Base-by-base conservation (phyloP, 2,888 invertebrate species). In the Drosophila anomalata region DNA sequence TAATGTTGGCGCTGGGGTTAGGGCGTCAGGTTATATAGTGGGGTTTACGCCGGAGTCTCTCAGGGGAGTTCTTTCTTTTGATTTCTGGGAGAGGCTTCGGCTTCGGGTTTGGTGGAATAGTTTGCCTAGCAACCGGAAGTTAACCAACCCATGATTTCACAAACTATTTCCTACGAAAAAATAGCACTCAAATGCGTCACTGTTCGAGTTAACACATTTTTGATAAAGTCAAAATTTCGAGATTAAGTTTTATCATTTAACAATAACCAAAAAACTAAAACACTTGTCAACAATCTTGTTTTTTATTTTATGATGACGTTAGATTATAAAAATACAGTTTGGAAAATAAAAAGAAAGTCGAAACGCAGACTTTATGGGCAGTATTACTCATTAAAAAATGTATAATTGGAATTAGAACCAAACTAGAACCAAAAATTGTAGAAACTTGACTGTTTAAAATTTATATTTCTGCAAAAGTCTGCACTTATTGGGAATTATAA, bases 41-140 rank as follows among this genome's bases (percentile, higher is more conserved):
- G 29, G 14, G 3, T 29, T 14, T 22, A 31, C 17, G 1, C 17
- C 17, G 17, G 22, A 8, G 55, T 6, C 20, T 33, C 20, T 20
- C 12, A 9, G 9, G 41, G 17, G 12, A 14, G 12, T 36, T 33
- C 33, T 22, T 12, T 20, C 17, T 31, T 22, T 12, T 36, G 44
- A 36, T 36, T 36, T 20, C 6, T 44, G 44, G 12, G 44, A 8
- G 20, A 22, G n/a, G 11, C 12, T 33, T 42, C 36, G 29, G 12
- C n/a, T 14, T 29, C 36, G 29, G 12, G 6, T 14, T 29, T 9
- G 29, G 20, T 31, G 31, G 9, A 14, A 14, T 39, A 44, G 44
- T 44, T 20, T 22, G 70, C 68, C 29, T 70, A 44, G 42, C 59
- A 70, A 70, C 68, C 70, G 68, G 68, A 68, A 68, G 68, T 68